A percentile compares a stretch with the other conserved stretches of the same genome.
These are phyloP conservation scores for Drosophila vallismaia DNA, from an alignment of 2,888 invertebrate genomes.

Conservation along the genomic window DNA sequence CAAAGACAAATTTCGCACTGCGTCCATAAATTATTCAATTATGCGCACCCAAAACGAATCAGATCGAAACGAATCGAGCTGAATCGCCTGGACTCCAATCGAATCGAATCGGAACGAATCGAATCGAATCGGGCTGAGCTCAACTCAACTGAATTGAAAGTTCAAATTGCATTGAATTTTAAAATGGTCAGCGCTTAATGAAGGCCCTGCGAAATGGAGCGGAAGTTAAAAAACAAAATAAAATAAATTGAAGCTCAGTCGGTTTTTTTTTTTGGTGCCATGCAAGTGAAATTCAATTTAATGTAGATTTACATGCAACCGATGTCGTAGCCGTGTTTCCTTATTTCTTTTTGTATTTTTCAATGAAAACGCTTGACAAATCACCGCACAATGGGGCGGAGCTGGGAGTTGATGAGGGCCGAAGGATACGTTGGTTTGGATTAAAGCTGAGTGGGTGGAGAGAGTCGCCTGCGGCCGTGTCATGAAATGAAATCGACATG, in stretches of 20 bases:
- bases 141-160: constrained; percentile 46
- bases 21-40: constrained; percentile 75
- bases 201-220: constrained; percentile 66
- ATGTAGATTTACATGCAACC: constrained; percentile 73
- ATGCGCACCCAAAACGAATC: constrained; percentile 55
- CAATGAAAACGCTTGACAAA: constrained; percentile 72
- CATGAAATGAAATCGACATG: constrained; percentile 78
- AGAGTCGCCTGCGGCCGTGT: constrained; percentile 66
- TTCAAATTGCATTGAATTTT: constrained; percentile 78
- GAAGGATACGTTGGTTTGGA: constrained; percentile 5
- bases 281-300: constrained; percentile 69
- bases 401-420: no score
- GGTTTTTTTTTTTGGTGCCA: constrained; percentile 23
- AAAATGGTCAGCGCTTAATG: constrained; percentile 74
- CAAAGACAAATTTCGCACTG: constrained; percentile 52
- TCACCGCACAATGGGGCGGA: constrained; percentile 52
- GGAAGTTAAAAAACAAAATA: constrained; percentile 37
- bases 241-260: constrained; percentile 11
- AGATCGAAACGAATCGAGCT: constrained; percentile 35
- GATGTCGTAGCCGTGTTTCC: constrained; percentile 47
- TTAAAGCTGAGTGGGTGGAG: constrained; percentile 10
- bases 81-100: constrained; percentile 12
- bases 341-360: constrained; percentile 34
- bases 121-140: constrained; percentile 33
- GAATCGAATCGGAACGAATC: constrained; percentile 30